A percentile compares a stretch with the other conserved stretches of the same genome.
Evolutionary conservation across 2,797 vertebrate species (phyloP).

Genomic region (Anisognathus igniventris): DNA sequence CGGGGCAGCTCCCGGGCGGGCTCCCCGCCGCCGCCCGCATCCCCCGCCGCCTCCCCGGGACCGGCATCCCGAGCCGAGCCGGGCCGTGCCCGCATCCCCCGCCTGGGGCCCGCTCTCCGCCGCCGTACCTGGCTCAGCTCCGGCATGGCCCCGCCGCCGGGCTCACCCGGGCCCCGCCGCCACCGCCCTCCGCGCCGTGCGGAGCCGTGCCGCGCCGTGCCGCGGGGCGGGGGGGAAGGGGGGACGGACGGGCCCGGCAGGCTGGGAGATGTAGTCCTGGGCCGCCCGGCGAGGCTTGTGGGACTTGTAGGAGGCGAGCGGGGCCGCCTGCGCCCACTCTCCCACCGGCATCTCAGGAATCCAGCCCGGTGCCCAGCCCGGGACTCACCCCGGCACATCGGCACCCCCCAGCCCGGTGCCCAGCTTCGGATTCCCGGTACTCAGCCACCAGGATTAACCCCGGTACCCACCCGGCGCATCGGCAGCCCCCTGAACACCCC

Average conservation of each 20-base stretch:
- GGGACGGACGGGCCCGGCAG: background rate
- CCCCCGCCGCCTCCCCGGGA: background rate
- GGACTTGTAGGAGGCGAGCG: constrained; percentile 27
- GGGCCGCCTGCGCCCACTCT: background rate
- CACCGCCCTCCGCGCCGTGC: background rate
- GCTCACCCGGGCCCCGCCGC: background rate
- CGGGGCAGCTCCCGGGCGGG: background rate
- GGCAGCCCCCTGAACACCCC: background rate
- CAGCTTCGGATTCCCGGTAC: background rate
- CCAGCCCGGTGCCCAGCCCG: no score
- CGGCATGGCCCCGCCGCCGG: background rate
- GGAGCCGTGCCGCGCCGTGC: background rate
- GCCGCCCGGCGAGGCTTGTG: background rate
- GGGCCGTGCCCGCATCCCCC: background rate
- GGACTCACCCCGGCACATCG: background rate
- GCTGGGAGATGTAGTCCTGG: constrained; percentile 35
- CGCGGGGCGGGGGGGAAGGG: background rate
- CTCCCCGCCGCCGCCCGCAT: background rate
- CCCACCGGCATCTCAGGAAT: no score
- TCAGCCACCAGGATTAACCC: background rate
- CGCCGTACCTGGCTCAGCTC: background rate
- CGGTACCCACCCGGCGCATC: background rate
- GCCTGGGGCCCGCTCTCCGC: background rate
- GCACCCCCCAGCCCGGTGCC: background rate
- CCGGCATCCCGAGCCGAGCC: background rate